Evolutionary conservation across 2,888 invertebrate genomes (phyloP), one percentile per base, ranked within the genome.

Genomic region (Tineola bisselliella): DNA sequence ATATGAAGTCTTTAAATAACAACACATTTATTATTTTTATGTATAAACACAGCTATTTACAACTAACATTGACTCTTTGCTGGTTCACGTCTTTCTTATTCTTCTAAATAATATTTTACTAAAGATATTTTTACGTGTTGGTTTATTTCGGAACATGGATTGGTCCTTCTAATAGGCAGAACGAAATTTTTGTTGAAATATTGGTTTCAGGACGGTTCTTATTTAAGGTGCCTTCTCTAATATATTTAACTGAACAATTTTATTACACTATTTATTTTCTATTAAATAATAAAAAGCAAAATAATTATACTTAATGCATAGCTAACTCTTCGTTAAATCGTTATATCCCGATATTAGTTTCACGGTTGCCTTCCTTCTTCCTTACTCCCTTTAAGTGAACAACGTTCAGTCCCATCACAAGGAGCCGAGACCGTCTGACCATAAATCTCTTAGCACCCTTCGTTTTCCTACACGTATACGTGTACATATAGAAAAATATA

Each of bases 1-100:
- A 64, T 66, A 59, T 48, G 31, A 19, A 48, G 38, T 48, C 33
- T 60, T 60, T 60, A 60, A 62, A 64, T 63, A 65, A 66, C 69
- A 69, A 68, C 68, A 69, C 65, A 69, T 67, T 67, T 65, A 65
- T 69, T 60, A 60, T 48, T 60, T 48, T 48, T 8, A 17, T 44
- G n/a, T 48, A 31, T 48, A 48, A 60, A 60, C 48, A 48, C 15
- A 12, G n/a, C 19, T 11, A 19, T 59, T 44, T 19, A 18, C 59
- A 31, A 33, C 43, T 44, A 38, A 44, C 19, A 18, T 18, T 17
- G n/a, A 48, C 15, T 48, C 10, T 48, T 17, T 3, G 8, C 13
- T 3, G n/a, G 3, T 48, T 48, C 15, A 48, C 15, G 48, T 3
- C 48, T 48, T 44, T 13, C 8, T 31, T 10, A 31, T 5, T 5